These are phyloP conservation scores for Penaeus vannamei DNA, from an alignment of 1,140 invertebrate species.

Conservation along the genomic window DNA sequence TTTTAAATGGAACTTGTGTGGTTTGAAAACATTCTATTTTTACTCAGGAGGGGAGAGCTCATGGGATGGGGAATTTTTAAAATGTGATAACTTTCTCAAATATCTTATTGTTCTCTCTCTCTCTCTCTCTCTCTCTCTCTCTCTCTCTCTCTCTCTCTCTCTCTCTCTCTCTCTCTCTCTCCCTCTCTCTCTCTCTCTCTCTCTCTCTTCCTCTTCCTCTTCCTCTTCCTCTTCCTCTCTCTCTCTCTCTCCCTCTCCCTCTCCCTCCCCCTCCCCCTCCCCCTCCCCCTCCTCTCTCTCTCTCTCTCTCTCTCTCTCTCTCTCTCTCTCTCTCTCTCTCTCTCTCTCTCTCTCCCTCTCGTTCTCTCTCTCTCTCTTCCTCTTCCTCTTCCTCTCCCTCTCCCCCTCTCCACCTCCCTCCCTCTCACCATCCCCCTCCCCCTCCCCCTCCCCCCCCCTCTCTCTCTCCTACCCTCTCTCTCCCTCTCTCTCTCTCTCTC, in stretches of 20 bases:
- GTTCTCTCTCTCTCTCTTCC: background rate
- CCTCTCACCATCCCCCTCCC: too few relatives aligned
- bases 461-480: background rate
- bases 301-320: too few relatives aligned
- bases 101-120: background rate
- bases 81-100: too few relatives aligned
- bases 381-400: background rate
- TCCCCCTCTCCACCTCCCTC: too few relatives aligned
- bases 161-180: slow-evolving; percentile 14
- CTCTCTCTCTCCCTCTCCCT: background rate
- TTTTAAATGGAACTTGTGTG: too few relatives aligned
- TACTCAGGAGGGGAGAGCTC: too few relatives aligned
- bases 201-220: too few relatives aligned
- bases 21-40: too few relatives aligned
- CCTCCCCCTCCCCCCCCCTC: background rate
- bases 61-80: too few relatives aligned
- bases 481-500: background rate
- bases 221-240: background rate
- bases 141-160: background rate
- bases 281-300: background rate
- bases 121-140: background rate
- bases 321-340: background rate
- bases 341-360: background rate
- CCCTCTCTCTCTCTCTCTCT: background rate
- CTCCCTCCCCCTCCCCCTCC: background rate